phyloP scores from a whole-genome alignment of 2,797 vertebrate species.

The Eulemur rubriventer region DNA sequence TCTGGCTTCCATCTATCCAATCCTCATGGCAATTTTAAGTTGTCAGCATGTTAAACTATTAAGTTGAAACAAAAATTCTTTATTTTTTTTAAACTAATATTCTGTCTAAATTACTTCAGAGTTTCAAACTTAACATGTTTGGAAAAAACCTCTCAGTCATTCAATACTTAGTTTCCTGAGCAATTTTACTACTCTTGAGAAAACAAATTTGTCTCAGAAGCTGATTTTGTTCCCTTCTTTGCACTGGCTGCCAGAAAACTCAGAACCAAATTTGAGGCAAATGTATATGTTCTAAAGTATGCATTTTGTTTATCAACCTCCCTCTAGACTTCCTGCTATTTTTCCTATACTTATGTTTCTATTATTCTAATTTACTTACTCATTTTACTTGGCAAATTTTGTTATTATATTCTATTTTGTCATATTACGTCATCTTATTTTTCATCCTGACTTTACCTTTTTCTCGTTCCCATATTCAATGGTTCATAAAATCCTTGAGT shows the following conservation, averaged over 20 bases:
- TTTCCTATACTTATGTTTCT: not conserved
- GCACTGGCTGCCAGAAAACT: not conserved
- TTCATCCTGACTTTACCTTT: not conserved
- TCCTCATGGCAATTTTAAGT: conserved; percentile 59
- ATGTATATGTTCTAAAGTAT: not conserved
- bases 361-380: not conserved
- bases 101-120: conserved; percentile 57
- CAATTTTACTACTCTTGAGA: conserved; percentile 43
- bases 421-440: not conserved
- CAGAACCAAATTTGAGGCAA: not conserved
- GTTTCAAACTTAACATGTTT: conserved; percentile 23
- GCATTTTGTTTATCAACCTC: not conserved
- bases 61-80: conserved; percentile 51
- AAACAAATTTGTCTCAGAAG: not conserved
- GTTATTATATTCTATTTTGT: not conserved
- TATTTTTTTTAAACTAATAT: conserved; percentile 56
- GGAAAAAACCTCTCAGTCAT: conserved; percentile 45
- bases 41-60: conserved; percentile 62
- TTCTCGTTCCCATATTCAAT: not conserved
- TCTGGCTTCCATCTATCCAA: conserved; percentile 53
- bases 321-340: not conserved
- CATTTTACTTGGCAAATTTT: not conserved
- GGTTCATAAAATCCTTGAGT: not conserved
- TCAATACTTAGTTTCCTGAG: not conserved
- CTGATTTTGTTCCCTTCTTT: not conserved